phyloP scores from a whole-genome alignment of 2,797 vertebrate genomes.

The Scomberomorus guttatus region DNA sequence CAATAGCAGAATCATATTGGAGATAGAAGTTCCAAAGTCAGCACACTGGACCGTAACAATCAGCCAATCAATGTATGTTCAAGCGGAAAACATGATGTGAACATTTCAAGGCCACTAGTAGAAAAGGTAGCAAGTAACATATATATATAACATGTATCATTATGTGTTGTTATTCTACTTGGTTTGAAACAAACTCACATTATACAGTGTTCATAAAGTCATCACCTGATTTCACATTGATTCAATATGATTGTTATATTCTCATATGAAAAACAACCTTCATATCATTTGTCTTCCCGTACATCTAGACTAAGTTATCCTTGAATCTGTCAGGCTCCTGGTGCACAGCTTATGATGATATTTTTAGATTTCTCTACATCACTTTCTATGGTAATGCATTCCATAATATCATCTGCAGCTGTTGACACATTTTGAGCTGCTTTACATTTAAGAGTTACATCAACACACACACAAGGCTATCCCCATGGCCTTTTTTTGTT shows the following conservation, averaged over 20 bases:
- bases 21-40: not conserved
- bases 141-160: not conserved
- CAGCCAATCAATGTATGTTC: not conserved
- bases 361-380: too few relatives aligned
- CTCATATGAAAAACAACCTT: not conserved
- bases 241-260: not conserved
- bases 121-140: not conserved
- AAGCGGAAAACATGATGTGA: not conserved
- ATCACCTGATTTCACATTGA: conserved; percentile 2
- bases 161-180: not conserved
- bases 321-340: not conserved
- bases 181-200: not conserved
- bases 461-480: conserved; percentile 2
- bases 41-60: not conserved
- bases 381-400: not conserved
- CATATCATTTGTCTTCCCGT: not conserved
- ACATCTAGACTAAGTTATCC: not conserved
- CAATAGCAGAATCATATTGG: not conserved
- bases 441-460: not conserved
- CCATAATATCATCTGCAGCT: not conserved
- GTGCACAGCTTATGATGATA: not conserved
- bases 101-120: not conserved
- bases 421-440: not conserved
- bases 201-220: not conserved
- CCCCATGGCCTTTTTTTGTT: not conserved